Evolutionary conservation across 2,797 vertebrate species (phyloP), one percentile per base, ranked within the genome.

Genomic region (Crypturellus tataupa): DNA sequence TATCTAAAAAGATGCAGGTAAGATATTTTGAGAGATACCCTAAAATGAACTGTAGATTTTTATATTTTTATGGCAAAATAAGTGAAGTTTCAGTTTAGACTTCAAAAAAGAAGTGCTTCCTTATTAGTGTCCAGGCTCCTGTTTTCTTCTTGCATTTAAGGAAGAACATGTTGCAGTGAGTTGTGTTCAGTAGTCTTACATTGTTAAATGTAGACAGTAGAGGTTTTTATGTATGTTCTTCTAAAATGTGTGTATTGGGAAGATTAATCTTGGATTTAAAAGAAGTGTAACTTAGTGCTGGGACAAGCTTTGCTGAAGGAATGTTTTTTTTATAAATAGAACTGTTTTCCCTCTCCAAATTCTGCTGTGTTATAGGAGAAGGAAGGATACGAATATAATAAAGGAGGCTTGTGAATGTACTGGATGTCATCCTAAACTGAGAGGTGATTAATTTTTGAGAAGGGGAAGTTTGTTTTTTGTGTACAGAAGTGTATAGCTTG

Each of bases 181-280:
- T 44, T 82, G 15, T 71, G 18, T 42, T 85, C 12, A 46, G 5
- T 71, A 58, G 71, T 85, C 59, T 70, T 87, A 16, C 31, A 12
- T 29, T 80, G 25, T 44, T 18, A 42, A 21, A 33, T 71, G 62
- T 12, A 37, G 75, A 35, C 33, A 17, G 12, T 46, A 63, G 79
- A 21, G 73, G 56, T 40, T 82, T 40, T 82, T 92, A 91, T 85
- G 18, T 93, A 11, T 42, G 29, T 76, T 84, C 20, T 95, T 95
- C 35, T 44, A 83, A 93, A 95, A 91, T 40, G 17, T 27, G 35
- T 2, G 3, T 64, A 78, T 77, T 79, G 80, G 70, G 40, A 90
- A 85, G 94, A 96, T 40, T 9, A 95, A 92, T 90, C 87, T 67
- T 63, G 39, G 40, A n/a, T 83, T 69, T 8, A 58, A 90, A 76